Conservation (phyloP, 2,797 vertebrate genomes). For the Hemibagrus guttatus region DNA sequence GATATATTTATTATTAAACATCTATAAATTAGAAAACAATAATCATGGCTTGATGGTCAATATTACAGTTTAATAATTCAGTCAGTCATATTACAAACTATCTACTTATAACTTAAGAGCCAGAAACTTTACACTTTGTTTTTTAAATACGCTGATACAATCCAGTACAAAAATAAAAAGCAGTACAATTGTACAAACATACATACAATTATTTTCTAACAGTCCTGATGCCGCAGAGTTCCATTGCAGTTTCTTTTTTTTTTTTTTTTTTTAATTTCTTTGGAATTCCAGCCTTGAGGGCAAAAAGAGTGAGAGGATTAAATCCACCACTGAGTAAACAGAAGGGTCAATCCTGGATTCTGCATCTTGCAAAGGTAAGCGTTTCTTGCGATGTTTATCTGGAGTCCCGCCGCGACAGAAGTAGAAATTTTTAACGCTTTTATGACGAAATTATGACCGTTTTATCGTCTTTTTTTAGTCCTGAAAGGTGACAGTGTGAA, state of each 20-base stretch:
- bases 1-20: not conserved
- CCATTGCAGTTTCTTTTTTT: slow-evolving; percentile 14
- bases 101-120: slow-evolving; percentile 81
- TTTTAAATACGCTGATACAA: slow-evolving; percentile 82
- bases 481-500: not conserved
- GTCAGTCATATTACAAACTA: slow-evolving; percentile 76
- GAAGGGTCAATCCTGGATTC: not conserved
- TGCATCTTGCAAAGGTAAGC: not conserved
- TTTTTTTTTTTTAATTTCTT: not conserved
- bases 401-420: slow-evolving; percentile 3
- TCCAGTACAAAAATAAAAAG: slow-evolving; percentile 83
- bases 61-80: slow-evolving; percentile 71
- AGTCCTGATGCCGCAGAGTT: slow-evolving; percentile 48
- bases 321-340: slow-evolving; percentile 3
- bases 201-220: slow-evolving; percentile 66
- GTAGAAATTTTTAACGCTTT: not conserved
- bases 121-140: slow-evolving; percentile 72
- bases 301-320: slow-evolving; percentile 21
- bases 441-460: not conserved
- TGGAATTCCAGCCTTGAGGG: slow-evolving; percentile 32
- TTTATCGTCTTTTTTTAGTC: not conserved
- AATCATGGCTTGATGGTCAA: slow-evolving; percentile 65
- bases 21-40: slow-evolving; percentile 12
- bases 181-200: slow-evolving; percentile 69
- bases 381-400: slow-evolving; percentile 8